Percentiles rank a stretch among this genome's conserved stretches.
Evolutionary conservation across 2,113 vertebrate genomes (phyloP).

Genomic region (Nymphicus hollandicus): DNA sequence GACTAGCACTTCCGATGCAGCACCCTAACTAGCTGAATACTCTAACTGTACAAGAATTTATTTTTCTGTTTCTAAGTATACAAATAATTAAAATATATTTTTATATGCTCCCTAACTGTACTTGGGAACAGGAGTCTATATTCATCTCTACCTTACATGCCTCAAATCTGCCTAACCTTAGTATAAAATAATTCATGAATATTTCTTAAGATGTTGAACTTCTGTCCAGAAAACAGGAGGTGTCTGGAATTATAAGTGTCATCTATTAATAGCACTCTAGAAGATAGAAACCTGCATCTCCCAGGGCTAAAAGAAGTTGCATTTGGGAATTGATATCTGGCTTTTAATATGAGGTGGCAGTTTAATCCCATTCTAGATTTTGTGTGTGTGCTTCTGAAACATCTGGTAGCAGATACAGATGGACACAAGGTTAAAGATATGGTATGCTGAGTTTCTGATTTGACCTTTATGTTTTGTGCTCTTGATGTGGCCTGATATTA

Average conservation of each 20-base stretch:
- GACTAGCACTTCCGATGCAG: background rate
- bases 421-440: background rate
- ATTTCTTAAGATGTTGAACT: background rate
- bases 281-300: background rate
- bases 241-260: background rate
- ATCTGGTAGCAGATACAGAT: background rate
- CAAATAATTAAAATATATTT: background rate
- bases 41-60: background rate
- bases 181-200: background rate
- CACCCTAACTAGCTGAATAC: background rate
- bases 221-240: background rate
- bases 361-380: background rate
- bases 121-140: background rate
- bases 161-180: background rate
- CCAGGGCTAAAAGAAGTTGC: background rate
- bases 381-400: background rate
- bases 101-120: background rate
- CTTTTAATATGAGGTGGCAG: background rate
- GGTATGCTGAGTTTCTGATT: background rate
- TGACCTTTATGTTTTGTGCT: background rate
- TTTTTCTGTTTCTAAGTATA: background rate
- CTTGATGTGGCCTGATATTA: background rate
- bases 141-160: background rate
- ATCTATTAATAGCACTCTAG: background rate
- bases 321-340: background rate